These are phyloP conservation scores for Spinibarbus caldwelli DNA, from an alignment of 2,797 vertebrate genomes.

Conservation along the genomic window DNA sequence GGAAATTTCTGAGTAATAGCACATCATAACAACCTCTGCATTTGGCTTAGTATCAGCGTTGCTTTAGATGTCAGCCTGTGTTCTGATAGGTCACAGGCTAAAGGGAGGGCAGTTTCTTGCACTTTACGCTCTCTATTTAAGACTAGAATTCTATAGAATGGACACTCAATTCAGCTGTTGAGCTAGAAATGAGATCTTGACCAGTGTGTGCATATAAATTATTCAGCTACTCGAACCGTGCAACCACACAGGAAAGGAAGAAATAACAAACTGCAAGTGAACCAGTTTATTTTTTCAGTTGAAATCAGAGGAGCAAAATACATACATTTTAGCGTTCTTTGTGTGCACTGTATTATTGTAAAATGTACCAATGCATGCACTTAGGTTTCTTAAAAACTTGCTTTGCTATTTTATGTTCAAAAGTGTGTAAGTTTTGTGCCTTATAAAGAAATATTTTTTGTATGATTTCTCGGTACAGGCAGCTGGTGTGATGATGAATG, in stretches of 20 bases:
- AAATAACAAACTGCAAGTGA: conserved; percentile 35
- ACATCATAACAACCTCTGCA: not conserved
- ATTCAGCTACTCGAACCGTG: conserved; percentile 30
- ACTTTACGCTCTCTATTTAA: conserved; percentile 7
- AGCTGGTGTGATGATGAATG: conserved; percentile 89
- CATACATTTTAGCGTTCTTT: not conserved
- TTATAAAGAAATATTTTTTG: not conserved
- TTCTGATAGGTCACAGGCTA: conserved; percentile 46
- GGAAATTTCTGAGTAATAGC: conserved; percentile 22
- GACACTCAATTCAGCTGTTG: conserved; percentile 5
- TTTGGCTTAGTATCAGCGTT: not conserved
- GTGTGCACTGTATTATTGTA: not conserved
- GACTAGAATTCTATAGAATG: conserved; percentile 27
- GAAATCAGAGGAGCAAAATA: conserved; percentile 2
- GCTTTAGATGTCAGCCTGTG: conserved; percentile 24
- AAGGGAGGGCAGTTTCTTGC: conserved; percentile 28
- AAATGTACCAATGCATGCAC: not conserved
- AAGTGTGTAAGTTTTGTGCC: not conserved
- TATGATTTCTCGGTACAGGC: conserved; percentile 68
- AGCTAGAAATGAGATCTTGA: conserved; percentile 43
- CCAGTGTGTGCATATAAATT: conserved; percentile 35
- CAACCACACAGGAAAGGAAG: conserved; percentile 37
- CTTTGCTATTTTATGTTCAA: not conserved
- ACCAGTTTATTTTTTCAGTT: conserved; percentile 12
- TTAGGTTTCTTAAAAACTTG: not conserved